A percentile compares a stretch with the other conserved stretches of the same genome.
Evolutionary conservation across 2,888 invertebrate species (phyloP).

Genomic region (Synanthedon formicaeformis): DNA sequence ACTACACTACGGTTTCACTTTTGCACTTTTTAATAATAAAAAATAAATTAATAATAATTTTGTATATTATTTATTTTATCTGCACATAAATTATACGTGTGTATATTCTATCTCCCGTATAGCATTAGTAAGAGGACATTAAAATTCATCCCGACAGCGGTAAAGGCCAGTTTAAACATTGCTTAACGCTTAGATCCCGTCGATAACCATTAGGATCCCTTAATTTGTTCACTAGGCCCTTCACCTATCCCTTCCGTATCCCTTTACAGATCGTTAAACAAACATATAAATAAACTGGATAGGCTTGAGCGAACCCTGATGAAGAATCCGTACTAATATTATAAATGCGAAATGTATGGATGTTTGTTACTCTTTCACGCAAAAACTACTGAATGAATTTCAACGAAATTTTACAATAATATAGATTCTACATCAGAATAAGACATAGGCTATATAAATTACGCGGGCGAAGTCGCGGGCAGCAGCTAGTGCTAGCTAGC

Average conservation of each 20-base stretch:
- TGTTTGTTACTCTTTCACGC: too few species aligned
- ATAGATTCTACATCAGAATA: too few species aligned
- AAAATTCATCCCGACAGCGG: constrained; percentile 58
- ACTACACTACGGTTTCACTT: too few species aligned
- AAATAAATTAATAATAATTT: too few species aligned
- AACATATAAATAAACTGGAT: constrained; percentile 31
- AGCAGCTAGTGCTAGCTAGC: too few species aligned
- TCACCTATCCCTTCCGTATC: constrained; percentile 66
- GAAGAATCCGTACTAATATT: too few species aligned
- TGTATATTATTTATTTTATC: neutral
- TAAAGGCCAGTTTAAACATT: constrained; percentile 48
- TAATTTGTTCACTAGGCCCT: constrained; percentile 63
- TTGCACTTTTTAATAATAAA: too few species aligned
- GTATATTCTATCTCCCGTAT: neutral
- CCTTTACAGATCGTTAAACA: constrained; percentile 59
- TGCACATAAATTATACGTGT: neutral
- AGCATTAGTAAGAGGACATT: constrained; percentile 30
- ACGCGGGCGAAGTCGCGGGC: too few species aligned
- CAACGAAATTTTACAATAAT: too few species aligned
- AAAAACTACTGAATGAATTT: too few species aligned
- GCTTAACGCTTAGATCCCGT: constrained; percentile 42
- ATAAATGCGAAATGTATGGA: too few species aligned
- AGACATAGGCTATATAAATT: too few species aligned
- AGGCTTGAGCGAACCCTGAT: constrained; percentile 6
- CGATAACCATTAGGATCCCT: constrained; percentile 68